Conservation (phyloP, 2,113 vertebrate genomes). For the Clarias gariepinus region DNA sequence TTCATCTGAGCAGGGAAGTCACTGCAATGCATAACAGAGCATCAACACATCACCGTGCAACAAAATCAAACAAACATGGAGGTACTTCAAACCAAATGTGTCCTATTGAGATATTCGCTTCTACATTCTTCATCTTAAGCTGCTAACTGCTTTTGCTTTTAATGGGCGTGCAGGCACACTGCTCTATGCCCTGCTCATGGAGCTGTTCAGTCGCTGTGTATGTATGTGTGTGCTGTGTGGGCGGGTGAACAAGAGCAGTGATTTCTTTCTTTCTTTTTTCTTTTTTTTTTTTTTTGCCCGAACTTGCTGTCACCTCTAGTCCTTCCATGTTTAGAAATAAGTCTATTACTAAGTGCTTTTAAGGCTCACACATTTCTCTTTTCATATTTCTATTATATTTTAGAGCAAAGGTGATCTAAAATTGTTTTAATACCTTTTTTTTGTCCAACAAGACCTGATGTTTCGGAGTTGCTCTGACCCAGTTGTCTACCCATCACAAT, state of each 20-base stretch:
- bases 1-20: not conserved
- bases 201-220: not conserved
- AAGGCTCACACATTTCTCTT: not conserved
- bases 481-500: no score
- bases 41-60: not conserved
- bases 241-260: not conserved
- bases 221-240: not conserved
- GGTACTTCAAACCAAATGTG: not conserved
- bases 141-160: not conserved
- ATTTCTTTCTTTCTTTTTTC: not conserved
- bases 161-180: not conserved
- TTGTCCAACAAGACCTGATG: no score
- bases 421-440: not conserved
- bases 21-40: not conserved
- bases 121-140: not conserved
- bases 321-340: not conserved
- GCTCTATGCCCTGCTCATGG: not conserved
- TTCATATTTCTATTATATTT: not conserved
- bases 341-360: not conserved
- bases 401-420: not conserved
- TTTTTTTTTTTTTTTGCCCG: not conserved
- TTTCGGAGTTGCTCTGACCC: no score
- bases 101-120: not conserved
- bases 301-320: not conserved
- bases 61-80: not conserved